Evolutionary conservation across 2,888 invertebrate genomes (phyloP).

Genomic region (Anthoptus insignis): DNA sequence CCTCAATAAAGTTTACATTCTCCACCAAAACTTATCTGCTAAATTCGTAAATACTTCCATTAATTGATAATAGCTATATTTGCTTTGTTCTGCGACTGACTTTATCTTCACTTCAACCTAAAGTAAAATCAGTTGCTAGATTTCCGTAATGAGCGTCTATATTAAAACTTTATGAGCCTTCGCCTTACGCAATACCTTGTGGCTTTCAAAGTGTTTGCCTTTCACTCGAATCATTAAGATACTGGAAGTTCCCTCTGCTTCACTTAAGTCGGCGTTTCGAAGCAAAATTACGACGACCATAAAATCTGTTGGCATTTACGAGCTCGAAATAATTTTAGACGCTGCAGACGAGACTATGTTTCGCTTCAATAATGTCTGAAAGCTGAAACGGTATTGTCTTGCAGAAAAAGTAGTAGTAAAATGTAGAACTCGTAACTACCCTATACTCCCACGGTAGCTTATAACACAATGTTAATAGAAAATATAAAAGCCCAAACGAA

Average conservation of each 20-base stretch:
- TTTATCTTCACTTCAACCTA: background rate
- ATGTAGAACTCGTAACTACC: slow-evolving; percentile 15
- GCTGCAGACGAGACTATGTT: slow-evolving; percentile 17
- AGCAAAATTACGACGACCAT: slow-evolving; percentile 33
- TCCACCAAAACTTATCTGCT: slow-evolving; percentile 3
- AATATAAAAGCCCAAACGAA: slow-evolving; percentile 19
- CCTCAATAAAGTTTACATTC: background rate
- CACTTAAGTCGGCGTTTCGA: slow-evolving; percentile 27
- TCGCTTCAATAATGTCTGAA: slow-evolving; percentile 22
- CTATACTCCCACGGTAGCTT: slow-evolving; percentile 15
- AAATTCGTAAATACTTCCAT: background rate
- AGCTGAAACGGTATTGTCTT: slow-evolving; percentile 6
- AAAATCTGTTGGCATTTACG: slow-evolving; percentile 33
- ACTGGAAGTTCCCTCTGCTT: slow-evolving; percentile 24
- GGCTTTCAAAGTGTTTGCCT: slow-evolving; percentile 37
- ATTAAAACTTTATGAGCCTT: slow-evolving; percentile 1
- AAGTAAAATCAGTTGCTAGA: slow-evolving; percentile 2
- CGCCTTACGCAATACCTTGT: slow-evolving; percentile 22
- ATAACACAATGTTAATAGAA: slow-evolving; percentile 21
- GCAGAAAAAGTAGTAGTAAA: too few relatives aligned
- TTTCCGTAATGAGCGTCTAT: slow-evolving; percentile 8
- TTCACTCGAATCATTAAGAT: slow-evolving; percentile 35
- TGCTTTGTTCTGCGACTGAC: background rate
- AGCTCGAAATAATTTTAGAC: slow-evolving; percentile 32
- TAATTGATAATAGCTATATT: background rate